These are phyloP conservation scores for Piaya cayana DNA, from an alignment of 2,113 vertebrate species.

Conservation along the genomic window DNA sequence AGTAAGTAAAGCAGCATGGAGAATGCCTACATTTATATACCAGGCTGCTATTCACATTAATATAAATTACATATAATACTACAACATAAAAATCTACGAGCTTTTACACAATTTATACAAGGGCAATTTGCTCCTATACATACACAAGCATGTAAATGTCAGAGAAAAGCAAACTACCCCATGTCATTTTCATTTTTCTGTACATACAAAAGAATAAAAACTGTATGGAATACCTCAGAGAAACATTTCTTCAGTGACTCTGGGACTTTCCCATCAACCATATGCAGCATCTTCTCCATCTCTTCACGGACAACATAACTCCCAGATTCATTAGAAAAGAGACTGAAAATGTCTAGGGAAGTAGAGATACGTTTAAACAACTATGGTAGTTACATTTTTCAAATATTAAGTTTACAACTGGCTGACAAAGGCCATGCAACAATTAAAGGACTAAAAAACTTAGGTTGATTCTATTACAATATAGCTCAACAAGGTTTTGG, in stretches of 20 bases:
- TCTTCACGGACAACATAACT: conserved; percentile 92
- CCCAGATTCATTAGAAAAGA: conserved; percentile 94
- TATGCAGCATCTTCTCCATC: conserved; percentile 91
- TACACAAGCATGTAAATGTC: rapidly evolving
- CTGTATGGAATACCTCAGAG: conserved; percentile 82
- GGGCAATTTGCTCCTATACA: neutral
- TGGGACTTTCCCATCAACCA: conserved; percentile 94
- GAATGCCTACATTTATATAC: neutral
- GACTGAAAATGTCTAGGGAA: conserved; percentile 93
- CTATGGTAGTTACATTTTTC: neutral
- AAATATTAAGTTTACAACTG: neutral
- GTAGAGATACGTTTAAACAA: neutral
- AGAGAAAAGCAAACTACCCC: neutral
- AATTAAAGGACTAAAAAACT: neutral
- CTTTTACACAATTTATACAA: neutral
- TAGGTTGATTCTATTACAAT: neutral
- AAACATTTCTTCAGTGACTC: conserved; percentile 92
- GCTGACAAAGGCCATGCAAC: neutral
- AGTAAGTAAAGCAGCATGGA: neutral
- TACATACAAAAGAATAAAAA: neutral
- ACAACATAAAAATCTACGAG: neutral
- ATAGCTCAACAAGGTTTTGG: neutral
- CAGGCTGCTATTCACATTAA: neutral
- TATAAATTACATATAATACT: neutral
- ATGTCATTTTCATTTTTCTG: neutral